Base-by-base conservation (phyloP, 2,113 vertebrate species). In the Eublepharis macularius region DNA sequence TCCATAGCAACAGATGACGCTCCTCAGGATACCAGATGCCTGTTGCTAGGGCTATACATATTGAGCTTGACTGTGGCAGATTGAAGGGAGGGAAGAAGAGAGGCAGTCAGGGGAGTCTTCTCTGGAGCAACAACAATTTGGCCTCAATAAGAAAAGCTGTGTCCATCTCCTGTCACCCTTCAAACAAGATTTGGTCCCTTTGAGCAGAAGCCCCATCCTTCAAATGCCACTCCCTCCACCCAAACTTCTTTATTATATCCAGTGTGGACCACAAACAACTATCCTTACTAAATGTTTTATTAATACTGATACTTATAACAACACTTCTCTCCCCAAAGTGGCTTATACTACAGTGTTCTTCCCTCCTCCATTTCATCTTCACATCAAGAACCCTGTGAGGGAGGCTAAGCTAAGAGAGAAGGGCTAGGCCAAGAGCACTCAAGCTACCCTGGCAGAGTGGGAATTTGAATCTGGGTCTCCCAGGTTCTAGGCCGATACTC, bases 1-100 rank as follows among this genome's bases (percentile, higher is more conserved):
- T 74, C 76, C 51, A 36, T 73, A 36, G 84, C 65, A 84, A 84
- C 65, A 19, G n/a, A 39, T 43, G 83, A 78, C 43, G 47, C 65
- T 85, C 21, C n/a, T 63, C 51, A 60, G 84, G 66, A 63, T n/a
- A 16, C 54, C 4, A 41, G 49, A 54, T 73, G 70, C n/a, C 5
- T 80, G 76, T 47, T 85, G 76, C 66, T 85, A 72, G 36, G 41
- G 66, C 32, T 72, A 57, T 41, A 11, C 47, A 24, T 51, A n/a
- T 72, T 13, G 57, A n/a, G 68, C 49, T 34, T 43, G 66, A 34
- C 49, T 36, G 66, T 39, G 2, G 34, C 66, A 60, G 76, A 72
- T 45, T 45, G 16, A 34, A 36, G 14, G 39, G 41, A 14, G 70
- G 49, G 14, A 2, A 24, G 17, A 24, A 21, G 13, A 32, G 69